A percentile compares a stretch with the other conserved stretches of the same genome.
Evolutionary conservation across 2,113 vertebrate genomes (phyloP).

Genomic region (Centrocercus urophasianus): DNA sequence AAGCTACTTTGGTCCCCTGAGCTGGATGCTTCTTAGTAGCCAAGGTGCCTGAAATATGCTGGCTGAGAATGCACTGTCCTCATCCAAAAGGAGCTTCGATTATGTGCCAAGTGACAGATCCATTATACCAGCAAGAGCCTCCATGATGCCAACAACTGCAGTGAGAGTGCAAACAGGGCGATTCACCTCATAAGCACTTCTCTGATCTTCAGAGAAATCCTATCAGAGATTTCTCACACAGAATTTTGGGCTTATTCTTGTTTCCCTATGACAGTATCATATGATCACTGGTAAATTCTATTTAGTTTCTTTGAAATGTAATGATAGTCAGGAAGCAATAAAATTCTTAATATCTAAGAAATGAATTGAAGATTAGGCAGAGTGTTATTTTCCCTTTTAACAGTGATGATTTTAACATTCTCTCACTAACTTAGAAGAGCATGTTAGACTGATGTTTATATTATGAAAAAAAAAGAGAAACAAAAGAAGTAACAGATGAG

Average conservation of each 20-base stretch:
- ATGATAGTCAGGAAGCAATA: not conserved
- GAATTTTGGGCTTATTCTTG: not conserved
- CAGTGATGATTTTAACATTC: not conserved
- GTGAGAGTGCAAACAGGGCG: not conserved
- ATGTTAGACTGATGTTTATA: not conserved
- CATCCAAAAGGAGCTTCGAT: not conserved
- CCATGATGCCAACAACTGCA: accelerated
- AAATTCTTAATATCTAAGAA: not conserved
- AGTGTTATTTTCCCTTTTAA: not conserved
- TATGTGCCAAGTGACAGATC: accelerated
- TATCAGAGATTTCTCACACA: not conserved
- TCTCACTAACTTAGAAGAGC: not conserved
- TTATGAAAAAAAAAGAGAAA: not conserved
- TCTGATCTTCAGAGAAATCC: not conserved
- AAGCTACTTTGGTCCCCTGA: not conserved
- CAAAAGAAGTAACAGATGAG: not conserved
- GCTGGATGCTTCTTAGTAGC: not conserved
- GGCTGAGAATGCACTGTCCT: not conserved
- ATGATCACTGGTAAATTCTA: not conserved
- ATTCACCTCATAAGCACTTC: not conserved
- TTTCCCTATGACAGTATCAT: not conserved
- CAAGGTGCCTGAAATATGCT: not conserved
- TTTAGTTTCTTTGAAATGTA: not conserved
- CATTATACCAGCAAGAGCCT: accelerated
- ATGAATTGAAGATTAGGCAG: not conserved